phyloP scores from a whole-genome alignment of 2,888 invertebrate genomes.

The Matsumyia berberina region DNA sequence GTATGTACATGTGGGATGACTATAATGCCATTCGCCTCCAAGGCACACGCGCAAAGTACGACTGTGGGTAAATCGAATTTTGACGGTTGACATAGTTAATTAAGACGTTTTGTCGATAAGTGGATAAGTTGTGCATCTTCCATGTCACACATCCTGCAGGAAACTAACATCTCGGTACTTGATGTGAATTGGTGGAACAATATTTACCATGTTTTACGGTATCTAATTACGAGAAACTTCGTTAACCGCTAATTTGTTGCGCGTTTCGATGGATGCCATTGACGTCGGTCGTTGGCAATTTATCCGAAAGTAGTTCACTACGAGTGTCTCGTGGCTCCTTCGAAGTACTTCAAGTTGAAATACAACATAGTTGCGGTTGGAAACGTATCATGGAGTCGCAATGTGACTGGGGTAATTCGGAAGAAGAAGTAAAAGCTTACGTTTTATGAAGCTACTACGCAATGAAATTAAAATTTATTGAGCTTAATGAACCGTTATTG shows the following conservation, averaged over 20 bases:
- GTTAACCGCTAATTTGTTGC: conserved; percentile 56
- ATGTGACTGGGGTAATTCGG: conserved; percentile 30
- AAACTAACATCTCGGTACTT: background rate
- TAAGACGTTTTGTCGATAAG: conserved; percentile 52
- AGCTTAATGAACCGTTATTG: conserved; percentile 27
- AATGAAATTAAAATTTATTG: conserved; percentile 35
- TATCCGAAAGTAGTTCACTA: conserved; percentile 19
- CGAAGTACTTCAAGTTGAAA: background rate
- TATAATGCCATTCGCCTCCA: background rate
- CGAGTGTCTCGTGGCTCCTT: background rate
- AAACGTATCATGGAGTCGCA: conserved; percentile 21
- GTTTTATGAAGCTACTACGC: conserved; percentile 21
- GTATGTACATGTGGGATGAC: background rate
- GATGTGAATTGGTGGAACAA: conserved; percentile 37
- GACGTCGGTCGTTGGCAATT: conserved; percentile 27
- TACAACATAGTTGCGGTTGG: conserved; percentile 32
- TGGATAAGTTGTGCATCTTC: conserved; percentile 38
- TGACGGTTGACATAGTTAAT: conserved; percentile 61
- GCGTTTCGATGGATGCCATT: conserved; percentile 17
- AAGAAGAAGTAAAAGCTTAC: conserved; percentile 11
- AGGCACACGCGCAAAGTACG: background rate
- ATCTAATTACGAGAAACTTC: conserved; percentile 54
- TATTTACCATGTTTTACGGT: conserved; percentile 47
- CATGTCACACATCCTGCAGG: background rate
- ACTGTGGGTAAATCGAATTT: conserved; percentile 27